Base-by-base conservation (phyloP, 64 coral and sea anemone species). In the Anthopleura sola region DNA sequence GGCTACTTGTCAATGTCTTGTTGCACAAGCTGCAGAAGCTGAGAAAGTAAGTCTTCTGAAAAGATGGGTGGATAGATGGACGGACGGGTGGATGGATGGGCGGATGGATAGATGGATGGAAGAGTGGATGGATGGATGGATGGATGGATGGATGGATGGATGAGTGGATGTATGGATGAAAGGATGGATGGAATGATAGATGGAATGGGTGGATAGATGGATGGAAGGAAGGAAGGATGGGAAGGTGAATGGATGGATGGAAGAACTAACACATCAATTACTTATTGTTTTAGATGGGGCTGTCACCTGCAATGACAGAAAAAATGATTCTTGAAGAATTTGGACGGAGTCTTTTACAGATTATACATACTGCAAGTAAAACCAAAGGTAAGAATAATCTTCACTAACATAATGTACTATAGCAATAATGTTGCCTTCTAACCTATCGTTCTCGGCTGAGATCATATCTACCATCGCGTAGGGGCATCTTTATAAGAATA, bases 271-370 rank as follows among this genome's bases (percentile, higher is more conserved):
- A 82, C 36, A 14, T 40, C 36, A 14, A 39, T 29, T 23, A 55
- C 58, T 17, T 20, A 79, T 80, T 24, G 55, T 26, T 15, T 60
- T 75, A 98, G 95, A 83, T 85, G 79, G 89, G 91, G 23, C 82
- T 90, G 62, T 83, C 92, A 34, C 87, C 79, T 40, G 92, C 87
- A 37, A 33, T 89, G 75, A 87, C 87, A 54, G 92, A 98, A 94
- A 98, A 89, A 85, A 88, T 94, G 86, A 85, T 98, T 55, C 92
- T 98, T 34, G 95, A 98, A 86, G 95, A 98, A 86, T 98, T 98
- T 81, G 95, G 95, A 1, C 90, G 89, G n/a, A 94, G 95, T 86
- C 86, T 98, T 55, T 82, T 98, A 76, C 89, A 94, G 58, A 94
- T 98, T 48, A 98, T 98, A 68, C 95, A 98, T 44, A 94, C 95